Percentiles rank a stretch among this genome's conserved stretches.
These are phyloP conservation scores for Stenodema calcarata DNA, from an alignment of 2,888 invertebrate genomes.

Conservation along the genomic window DNA sequence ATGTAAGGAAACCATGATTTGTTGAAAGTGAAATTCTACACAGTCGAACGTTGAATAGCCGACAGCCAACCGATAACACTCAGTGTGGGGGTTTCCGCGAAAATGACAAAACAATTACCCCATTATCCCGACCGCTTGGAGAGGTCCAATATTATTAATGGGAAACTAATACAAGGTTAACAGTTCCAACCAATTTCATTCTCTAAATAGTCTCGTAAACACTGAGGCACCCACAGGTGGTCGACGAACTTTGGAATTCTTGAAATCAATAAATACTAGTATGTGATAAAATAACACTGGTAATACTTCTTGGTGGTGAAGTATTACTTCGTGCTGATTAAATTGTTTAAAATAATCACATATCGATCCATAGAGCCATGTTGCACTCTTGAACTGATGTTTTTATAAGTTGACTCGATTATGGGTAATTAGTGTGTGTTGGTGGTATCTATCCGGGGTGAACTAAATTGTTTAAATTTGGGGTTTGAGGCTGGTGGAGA, in stretches of 20 bases:
- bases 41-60: neutral
- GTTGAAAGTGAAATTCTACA: neutral
- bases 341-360: too few species aligned
- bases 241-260: neutral
- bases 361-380: too few species aligned
- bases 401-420: too few species aligned
- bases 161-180: slow-evolving; percentile 28
- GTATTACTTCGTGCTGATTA: too few species aligned
- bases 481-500: too few species aligned
- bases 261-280: neutral
- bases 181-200: neutral
- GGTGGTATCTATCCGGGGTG: too few species aligned
- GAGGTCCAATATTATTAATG: slow-evolving; percentile 30
- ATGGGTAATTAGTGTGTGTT: too few species aligned
- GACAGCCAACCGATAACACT: neutral
- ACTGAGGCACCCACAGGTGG: neutral
- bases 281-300: too few species aligned
- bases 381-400: too few species aligned
- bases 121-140: neutral
- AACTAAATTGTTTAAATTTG: too few species aligned
- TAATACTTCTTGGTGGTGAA: too few species aligned
- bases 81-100: neutral
- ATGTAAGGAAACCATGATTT: too few species aligned
- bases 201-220: neutral
- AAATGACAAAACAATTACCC: slow-evolving; percentile 4